Conservation (phyloP, 2,113 vertebrate species). For the rabbit (Oryctolagus cuniculus) region DNA sequence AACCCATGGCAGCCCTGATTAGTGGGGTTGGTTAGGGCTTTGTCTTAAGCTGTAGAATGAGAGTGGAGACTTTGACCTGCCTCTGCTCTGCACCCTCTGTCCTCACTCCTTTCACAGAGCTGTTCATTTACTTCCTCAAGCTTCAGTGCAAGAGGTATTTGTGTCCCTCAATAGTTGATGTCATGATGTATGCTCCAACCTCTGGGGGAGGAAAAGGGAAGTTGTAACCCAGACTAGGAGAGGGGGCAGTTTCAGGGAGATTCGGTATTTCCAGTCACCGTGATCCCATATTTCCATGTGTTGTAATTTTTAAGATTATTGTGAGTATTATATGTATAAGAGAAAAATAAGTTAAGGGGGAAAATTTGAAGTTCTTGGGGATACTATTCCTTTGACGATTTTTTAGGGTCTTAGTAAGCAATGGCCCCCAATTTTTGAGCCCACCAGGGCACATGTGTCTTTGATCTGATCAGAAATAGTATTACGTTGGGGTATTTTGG, state of each 20-base stretch:
- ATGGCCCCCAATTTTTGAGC: background rate
- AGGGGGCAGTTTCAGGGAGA: background rate
- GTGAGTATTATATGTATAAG: background rate
- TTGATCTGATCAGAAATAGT: background rate
- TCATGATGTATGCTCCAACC: background rate
- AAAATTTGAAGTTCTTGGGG: background rate
- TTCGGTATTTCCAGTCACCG: background rate
- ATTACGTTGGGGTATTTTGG: no score
- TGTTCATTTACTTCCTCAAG: background rate
- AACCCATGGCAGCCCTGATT: background rate
- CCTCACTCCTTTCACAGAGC: background rate
- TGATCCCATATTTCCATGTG: background rate
- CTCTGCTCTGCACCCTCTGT: background rate
- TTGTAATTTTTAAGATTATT: background rate
- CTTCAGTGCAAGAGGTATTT: background rate
- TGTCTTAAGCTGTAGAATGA: background rate
- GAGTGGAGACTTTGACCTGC: background rate
- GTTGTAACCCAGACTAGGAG: background rate
- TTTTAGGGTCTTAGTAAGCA: background rate
- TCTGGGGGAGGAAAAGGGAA: background rate
- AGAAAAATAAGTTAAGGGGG: background rate
- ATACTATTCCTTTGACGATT: background rate
- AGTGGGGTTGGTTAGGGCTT: accelerated
- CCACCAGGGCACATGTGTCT: background rate
- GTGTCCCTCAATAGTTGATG: background rate